phyloP scores from a whole-genome alignment of 2,797 vertebrate species.

The Hyperoplus lanceolatus region DNA sequence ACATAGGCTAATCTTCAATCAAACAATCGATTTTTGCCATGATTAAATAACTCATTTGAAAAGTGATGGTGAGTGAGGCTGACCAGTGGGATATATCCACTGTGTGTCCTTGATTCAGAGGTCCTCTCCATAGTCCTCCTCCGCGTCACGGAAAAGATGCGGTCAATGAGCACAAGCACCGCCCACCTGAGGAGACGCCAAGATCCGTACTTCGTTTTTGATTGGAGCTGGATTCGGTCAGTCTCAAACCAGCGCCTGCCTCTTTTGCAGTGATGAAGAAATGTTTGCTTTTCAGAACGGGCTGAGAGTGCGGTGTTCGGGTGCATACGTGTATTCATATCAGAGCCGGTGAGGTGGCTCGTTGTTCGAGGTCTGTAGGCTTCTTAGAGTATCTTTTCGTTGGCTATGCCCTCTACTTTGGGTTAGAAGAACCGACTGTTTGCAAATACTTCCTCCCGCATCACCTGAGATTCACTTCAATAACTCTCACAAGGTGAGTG shows the following conservation, averaged over 20 bases:
- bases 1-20: not conserved
- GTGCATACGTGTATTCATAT: constrained; percentile 57
- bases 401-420: not conserved
- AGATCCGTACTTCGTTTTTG: constrained; percentile 6
- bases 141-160: constrained; percentile 63
- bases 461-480: constrained; percentile 45
- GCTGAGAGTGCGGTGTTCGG: constrained; percentile 8
- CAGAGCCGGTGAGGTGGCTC: not conserved
- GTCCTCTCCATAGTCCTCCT: too few species aligned
- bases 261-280: constrained; percentile 49
- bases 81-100: not conserved
- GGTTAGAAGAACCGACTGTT: not conserved
- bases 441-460: not conserved
- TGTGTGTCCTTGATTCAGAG: constrained; percentile 40
- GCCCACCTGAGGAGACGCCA: constrained; percentile 25
- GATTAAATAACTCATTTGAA: not conserved
- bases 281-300: constrained; percentile 38
- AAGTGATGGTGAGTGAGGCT: not conserved
- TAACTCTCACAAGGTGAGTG: constrained; percentile 72
- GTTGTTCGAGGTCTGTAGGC: not conserved
- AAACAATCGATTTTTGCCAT: not conserved
- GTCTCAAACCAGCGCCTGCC: constrained; percentile 25
- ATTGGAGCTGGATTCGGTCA: constrained; percentile 56
- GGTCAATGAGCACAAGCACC: constrained; percentile 46
- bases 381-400: not conserved